Evolutionary conservation across 1,140 invertebrate genomes (phyloP).

Genomic region (Macrocentrus cingulum): DNA sequence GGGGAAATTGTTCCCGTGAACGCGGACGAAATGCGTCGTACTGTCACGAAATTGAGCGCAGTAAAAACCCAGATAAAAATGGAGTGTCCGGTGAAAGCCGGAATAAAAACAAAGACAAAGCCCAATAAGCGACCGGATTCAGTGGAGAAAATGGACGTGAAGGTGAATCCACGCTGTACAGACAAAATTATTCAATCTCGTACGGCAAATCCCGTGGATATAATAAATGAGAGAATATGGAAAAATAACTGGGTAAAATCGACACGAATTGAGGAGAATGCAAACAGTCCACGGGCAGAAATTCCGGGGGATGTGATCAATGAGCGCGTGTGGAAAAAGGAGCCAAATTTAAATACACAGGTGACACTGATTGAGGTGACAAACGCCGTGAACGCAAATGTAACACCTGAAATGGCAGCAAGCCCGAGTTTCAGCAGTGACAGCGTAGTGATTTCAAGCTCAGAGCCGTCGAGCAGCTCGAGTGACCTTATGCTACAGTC

Average conservation of each 20-base stretch:
- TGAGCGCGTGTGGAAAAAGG: conserved; percentile 48
- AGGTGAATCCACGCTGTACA: conserved; percentile 21
- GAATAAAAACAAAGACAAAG: conserved; percentile 13
- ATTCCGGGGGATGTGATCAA: conserved; percentile 50
- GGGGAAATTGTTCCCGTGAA: too few relatives aligned
- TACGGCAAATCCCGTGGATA: conserved; percentile 38
- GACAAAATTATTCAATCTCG: not conserved
- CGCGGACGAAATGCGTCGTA: too few relatives aligned
- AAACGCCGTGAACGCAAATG: conserved; percentile 36
- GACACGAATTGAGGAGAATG: conserved; percentile 18
- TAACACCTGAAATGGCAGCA: conserved; percentile 38
- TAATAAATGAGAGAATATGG: conserved; percentile 53
- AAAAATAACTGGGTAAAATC: conserved; percentile 49
- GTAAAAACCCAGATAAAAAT: conserved; percentile 15
- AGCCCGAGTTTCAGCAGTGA: conserved; percentile 54
- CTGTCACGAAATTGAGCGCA: too few relatives aligned
- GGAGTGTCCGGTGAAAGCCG: conserved; percentile 5
- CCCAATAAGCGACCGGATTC: not conserved
- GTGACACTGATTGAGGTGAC: conserved; percentile 50
- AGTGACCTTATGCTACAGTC: conserved; percentile 44
- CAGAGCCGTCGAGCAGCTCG: conserved; percentile 53
- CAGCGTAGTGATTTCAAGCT: conserved; percentile 51
- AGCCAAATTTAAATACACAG: conserved; percentile 23
- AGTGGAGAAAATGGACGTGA: conserved; percentile 18
- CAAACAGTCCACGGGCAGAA: conserved; percentile 23